Percentiles rank a stretch among this genome's conserved stretches.
These are phyloP conservation scores for Monomorium pharaonis DNA, from an alignment of 1,140 invertebrate species.

Conservation along the genomic window DNA sequence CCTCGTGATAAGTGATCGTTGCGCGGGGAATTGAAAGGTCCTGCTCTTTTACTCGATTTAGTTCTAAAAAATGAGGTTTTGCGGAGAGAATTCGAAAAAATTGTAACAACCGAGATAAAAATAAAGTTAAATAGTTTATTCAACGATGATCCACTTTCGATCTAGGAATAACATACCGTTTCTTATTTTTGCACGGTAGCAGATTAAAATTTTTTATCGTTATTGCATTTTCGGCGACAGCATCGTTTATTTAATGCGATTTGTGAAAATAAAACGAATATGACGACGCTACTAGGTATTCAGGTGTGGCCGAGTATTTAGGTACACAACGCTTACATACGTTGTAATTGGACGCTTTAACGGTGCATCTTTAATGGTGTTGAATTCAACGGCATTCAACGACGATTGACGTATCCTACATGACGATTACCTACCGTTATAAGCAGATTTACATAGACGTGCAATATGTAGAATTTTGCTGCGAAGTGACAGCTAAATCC, in stretches of 20 bases:
- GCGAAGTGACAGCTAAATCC: constrained; percentile 52
- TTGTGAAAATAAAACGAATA: background rate
- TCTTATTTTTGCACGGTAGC: background rate
- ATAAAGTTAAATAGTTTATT: background rate
- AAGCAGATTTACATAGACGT: constrained; percentile 54
- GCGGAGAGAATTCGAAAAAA: background rate
- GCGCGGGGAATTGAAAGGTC: background rate
- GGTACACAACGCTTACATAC: background rate
- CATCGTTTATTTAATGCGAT: background rate
- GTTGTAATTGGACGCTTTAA: background rate
- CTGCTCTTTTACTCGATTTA: background rate
- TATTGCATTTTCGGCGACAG: background rate
- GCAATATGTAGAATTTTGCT: constrained; percentile 51
- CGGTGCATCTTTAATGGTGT: constrained; percentile 16
- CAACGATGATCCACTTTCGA: background rate
- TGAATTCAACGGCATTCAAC: background rate
- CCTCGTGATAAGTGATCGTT: background rate
- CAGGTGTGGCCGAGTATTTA: background rate
- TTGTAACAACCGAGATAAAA: background rate
- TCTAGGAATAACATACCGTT: background rate
- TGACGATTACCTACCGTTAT: constrained; percentile 37
- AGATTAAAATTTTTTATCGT: background rate
- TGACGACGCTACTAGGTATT: background rate
- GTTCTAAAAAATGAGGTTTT: background rate
- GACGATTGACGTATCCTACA: constrained; percentile 40